Evolutionary conservation across 1,140 invertebrate genomes (phyloP).

Genomic region (Scaptomyza montana): DNA sequence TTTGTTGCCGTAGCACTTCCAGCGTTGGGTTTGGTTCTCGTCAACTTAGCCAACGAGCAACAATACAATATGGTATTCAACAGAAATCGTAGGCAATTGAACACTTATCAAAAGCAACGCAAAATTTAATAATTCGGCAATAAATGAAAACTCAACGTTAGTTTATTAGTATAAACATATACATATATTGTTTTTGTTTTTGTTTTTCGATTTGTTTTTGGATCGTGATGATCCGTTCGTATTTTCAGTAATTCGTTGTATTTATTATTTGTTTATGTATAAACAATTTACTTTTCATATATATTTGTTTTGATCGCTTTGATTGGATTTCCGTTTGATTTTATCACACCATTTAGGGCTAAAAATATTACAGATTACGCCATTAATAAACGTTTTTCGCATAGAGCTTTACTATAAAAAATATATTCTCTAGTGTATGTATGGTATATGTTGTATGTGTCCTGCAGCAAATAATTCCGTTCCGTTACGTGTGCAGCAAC

Average conservation of each 20-base stretch:
- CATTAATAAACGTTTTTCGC: not conserved
- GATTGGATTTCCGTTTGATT: conserved; percentile 42
- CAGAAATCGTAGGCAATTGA: conserved; percentile 25
- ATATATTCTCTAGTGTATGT: too few relatives aligned
- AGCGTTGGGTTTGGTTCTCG: conserved; percentile 46
- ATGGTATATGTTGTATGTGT: not conserved
- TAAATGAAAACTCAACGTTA: not conserved
- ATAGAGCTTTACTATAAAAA: too few relatives aligned
- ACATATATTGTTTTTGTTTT: conserved; percentile 20
- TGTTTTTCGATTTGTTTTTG: conserved; percentile 25
- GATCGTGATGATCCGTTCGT: conserved; percentile 31
- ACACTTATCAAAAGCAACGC: not conserved
- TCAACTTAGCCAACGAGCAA: not conserved
- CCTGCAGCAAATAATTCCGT: conserved; percentile 47
- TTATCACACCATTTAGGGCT: conserved; percentile 46
- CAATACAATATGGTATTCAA: conserved; percentile 5
- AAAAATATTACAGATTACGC: conserved; percentile 27
- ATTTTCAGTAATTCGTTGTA: conserved; percentile 44
- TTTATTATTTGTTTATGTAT: conserved; percentile 33
- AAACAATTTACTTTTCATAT: conserved; percentile 51
- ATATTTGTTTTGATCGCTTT: conserved; percentile 46
- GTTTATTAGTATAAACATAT: not conserved
- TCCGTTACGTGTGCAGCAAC: conserved; percentile 57
- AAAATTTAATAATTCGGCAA: conserved; percentile 13
- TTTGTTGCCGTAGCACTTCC: conserved; percentile 82